Percentiles rank a stretch among this genome's conserved stretches.
These are phyloP conservation scores for Epistrophella euchroma DNA, from an alignment of 2,888 invertebrate species.

Conservation along the genomic window DNA sequence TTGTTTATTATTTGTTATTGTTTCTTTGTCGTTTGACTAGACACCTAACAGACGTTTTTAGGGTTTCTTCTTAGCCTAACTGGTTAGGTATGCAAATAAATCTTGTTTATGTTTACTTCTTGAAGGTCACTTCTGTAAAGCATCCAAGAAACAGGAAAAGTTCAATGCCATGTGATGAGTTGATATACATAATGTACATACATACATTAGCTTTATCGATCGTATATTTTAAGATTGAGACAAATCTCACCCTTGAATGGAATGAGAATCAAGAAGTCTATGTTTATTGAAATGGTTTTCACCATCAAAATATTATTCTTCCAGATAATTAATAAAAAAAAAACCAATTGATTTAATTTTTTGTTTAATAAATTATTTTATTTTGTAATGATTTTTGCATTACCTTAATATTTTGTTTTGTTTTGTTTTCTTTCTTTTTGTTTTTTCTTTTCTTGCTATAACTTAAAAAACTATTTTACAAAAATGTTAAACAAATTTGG, in stretches of 20 bases:
- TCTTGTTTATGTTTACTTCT: conserved; percentile 7
- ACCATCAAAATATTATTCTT: background rate
- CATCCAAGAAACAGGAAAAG: background rate
- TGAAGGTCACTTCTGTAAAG: conserved; percentile 9
- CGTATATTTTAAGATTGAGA: background rate
- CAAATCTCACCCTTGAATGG: background rate
- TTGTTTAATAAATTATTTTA: conserved; percentile 73
- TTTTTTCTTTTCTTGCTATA: conserved; percentile 31
- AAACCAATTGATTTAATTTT: conserved; percentile 31
- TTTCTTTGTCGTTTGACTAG: background rate
- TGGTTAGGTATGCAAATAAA: conserved; percentile 9
- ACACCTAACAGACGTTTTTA: background rate
- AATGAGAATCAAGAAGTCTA: background rate
- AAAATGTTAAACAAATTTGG: conserved; percentile 61
- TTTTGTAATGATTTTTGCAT: conserved; percentile 59
- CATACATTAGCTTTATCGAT: background rate
- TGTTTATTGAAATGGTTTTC: background rate
- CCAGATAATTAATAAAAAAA: conserved; percentile 27
- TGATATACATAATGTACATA: background rate
- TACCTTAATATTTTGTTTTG: conserved; percentile 10
- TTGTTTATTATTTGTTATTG: background rate
- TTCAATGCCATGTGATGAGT: conserved; percentile 3
- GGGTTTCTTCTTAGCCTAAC: background rate
- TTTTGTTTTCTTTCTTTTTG: conserved; percentile 30
- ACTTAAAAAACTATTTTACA: conserved; percentile 50